Base-by-base conservation (phyloP, 1,140 invertebrate species). In the Augochlora pura region DNA sequence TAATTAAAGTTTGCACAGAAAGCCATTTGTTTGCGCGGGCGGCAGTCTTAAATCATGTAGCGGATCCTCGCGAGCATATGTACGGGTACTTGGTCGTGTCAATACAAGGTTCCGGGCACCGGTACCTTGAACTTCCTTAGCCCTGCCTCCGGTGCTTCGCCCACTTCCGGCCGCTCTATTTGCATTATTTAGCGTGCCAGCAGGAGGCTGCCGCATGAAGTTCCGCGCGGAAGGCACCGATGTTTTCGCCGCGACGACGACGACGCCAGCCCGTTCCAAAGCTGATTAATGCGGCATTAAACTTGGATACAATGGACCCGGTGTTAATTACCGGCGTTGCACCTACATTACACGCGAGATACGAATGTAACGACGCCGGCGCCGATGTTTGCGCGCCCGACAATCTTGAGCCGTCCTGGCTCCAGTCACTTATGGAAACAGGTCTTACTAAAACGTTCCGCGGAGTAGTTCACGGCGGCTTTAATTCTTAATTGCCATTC, bases 231-330 rank as follows among this genome's bases (percentile, higher is more conserved):
- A 14, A 16, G 49, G 16, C 23, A 52, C 12, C 27, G 42, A 49
- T 32, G 54, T 69, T 69, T 77, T 62, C 42, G 4, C 8, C 66
- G 18, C 23, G 21, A 4, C 5, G 32, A 4, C 5, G 32, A 0
- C 16, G 49, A 1, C 46, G 25, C 16, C 21, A 6, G 21, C 21
- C 54, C 54, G 52, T 23, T n/a, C n/a, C 27, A 27, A 42, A 67
- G 54, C 71, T 68, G 54, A 75, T 80, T 75, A 75, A 75, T 67
- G 71, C 39, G 60, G 60, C 70, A 62, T 67, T 64, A 75, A 75
- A 67, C 54, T 68, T 27, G 39, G 16, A 52, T 65, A 80, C 71
- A 80, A 80, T 66, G 64, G 71, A 49, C 52, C 66, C 49, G 21
- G 27, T 39, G 71, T 42, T 80, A 60, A 75, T 74, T 75, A 68